Evolutionary conservation across 2,113 vertebrate genomes (phyloP), one percentile per base, ranked within the genome.

Genomic region (Nyctibius bracteatus): DNA sequence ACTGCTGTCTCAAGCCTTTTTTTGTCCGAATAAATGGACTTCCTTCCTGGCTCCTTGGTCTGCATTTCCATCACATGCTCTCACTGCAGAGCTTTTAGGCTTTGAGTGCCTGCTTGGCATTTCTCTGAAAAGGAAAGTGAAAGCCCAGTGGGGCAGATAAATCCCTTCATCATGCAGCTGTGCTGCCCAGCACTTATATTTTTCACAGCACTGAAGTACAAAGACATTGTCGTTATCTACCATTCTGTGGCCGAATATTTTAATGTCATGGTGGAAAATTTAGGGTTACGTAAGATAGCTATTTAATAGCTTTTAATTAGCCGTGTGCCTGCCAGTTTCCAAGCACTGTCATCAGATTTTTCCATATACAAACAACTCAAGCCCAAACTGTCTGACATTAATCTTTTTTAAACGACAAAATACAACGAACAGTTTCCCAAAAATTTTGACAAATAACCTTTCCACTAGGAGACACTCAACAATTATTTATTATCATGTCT

Each of bases 111-210:
- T 9, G 10, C 28, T 6, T 19, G 21, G 25, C 61, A 27, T 31
- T 71, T 44, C 41, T 51, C 28, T 39, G 15, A 9, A 58, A 54
- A 25, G 0, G 2, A 37, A 68, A 79, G 12, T 2, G 33, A 44
- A 23, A 47, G 33, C 6, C 0, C 17, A 31, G 20, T 0, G 1
- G 58, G 7, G 54, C 71, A 61, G 20, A 1, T 1, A 9, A 21
- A 4, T n/a, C 25, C 58, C 57, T 23, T 28, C 51, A 18, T 6
- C 33, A 4, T 2, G 8, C 46, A 55, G 49, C 71, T 37, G 12
- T 1, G 21, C 37, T 12, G 74, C 18, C 73, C 23, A 7, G 68
- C 59, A 19, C 46, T 3, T 9, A 1, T 5, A 8, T 7, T 24
- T 10, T 11, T 13, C 57, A 10, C 39, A 25, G 44, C 14, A 10